Base-by-base conservation (phyloP, 2,888 invertebrate genomes). In the Priapulus caudatus region DNA sequence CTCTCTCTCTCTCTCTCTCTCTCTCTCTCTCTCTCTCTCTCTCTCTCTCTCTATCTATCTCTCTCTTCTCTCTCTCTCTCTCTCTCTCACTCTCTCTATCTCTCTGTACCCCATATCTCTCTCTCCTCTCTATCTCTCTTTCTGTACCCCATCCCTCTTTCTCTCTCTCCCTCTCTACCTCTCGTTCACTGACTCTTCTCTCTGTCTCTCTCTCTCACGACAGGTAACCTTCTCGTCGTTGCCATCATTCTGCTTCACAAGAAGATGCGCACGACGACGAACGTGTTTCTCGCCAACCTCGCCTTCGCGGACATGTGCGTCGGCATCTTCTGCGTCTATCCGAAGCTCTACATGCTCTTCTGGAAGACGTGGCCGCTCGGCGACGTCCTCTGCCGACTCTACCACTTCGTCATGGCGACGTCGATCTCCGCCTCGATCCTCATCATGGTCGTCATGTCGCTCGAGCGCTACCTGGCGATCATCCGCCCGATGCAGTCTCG, bases 271-370 rank as follows among this genome's bases (percentile, higher is more conserved):
- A 87, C 88, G 24, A 84, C 87, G 59, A 91, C 90, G 45, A 91
- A 91, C 72, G 89, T 90, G 71, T 90, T 90, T 71, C 73, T 91
- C 66, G 89, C 87, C 19, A 90, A 91, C 71, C 74, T 91, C 60
- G 90, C 90, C 0, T 81, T 86, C 51, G 90, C 91, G 2, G 90
- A 91, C 72, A 79, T 91, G 60, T 86, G 88, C 65, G 90, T 90
- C n/a, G 88, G 87, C 4, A 78, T 89, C 51, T 90, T 91, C 72
- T 91, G 90, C 71, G 86, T 90, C 52, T 84, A 86, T 69, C 90
- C 90, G 69, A 90, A 87, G 67, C 75, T 91, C 61, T 82, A 83
- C 46, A 84, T 84, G 61, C 86, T 86, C 70, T 76, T 86, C 52
- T 77, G 72, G 2, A 64, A 67, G 18, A 63, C 62, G 4, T 86